Evolutionary conservation across 2,888 invertebrate genomes (phyloP).

Genomic region (Nephrotoma guestfalica): DNA sequence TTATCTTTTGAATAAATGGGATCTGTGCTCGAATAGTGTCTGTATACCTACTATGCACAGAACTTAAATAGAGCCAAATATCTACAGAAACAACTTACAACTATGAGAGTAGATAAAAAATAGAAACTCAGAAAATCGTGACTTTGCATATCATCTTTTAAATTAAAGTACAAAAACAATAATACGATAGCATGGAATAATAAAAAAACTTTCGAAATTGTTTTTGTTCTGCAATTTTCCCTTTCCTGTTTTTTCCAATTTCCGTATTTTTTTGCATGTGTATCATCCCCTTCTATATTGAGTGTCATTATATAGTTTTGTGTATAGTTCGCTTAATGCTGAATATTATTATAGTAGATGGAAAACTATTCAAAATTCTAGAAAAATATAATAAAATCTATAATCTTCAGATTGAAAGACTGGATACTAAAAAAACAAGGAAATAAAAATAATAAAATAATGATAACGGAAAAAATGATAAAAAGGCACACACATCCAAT

Average conservation of each 20-base stretch:
- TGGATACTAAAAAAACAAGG: background rate
- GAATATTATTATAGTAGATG: background rate
- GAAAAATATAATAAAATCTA: background rate
- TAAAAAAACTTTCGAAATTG: background rate
- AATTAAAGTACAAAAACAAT: background rate
- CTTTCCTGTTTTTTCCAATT: background rate
- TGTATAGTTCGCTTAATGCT: background rate
- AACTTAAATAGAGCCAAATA: background rate
- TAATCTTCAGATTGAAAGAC: background rate
- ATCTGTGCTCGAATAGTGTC: background rate
- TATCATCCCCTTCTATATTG: background rate
- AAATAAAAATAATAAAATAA: background rate
- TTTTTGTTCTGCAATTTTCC: constrained; percentile 7
- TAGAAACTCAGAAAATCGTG: background rate
- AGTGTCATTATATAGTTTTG: background rate
- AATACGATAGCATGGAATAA: background rate
- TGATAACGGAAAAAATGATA: background rate
- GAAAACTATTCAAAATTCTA: background rate
- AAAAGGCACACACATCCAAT: background rate
- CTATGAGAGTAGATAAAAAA: background rate
- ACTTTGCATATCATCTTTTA: background rate
- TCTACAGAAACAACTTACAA: background rate
- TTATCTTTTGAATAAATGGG: background rate
- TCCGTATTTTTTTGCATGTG: background rate
- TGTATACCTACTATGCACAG: background rate